Evolutionary conservation across 92 coral and sea anemone species (phyloP).

Genomic region (Ricordea florida): DNA sequence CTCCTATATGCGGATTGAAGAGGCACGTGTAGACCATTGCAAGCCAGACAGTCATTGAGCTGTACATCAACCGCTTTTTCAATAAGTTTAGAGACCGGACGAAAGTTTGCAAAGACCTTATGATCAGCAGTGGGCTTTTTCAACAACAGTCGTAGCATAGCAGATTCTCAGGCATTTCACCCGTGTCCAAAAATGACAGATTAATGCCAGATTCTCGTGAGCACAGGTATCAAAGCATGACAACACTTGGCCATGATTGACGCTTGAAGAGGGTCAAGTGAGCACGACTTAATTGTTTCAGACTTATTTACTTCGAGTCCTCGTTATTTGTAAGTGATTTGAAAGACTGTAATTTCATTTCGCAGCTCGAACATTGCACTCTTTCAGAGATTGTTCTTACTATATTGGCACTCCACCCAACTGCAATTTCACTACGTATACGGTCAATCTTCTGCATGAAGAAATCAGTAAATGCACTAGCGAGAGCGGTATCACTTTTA

Average conservation of each 20-base stretch:
- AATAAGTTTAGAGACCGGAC: conserved; percentile 38
- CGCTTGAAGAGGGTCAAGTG: conserved; percentile 17
- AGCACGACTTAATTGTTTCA: conserved; percentile 43
- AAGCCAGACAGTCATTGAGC: conserved; percentile 15
- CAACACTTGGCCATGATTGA: conserved; percentile 25
- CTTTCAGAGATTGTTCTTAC: too few species aligned
- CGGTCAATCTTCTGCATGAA: too few species aligned
- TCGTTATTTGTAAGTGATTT: conserved; percentile 12
- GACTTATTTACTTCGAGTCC: background rate
- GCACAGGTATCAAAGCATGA: conserved; percentile 1
- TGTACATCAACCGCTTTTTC: conserved; percentile 9
- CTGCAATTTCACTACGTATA: too few species aligned
- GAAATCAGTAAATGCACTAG: too few species aligned
- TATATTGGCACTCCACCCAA: too few species aligned
- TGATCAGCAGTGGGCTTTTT: conserved; percentile 33
- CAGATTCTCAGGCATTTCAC: conserved; percentile 20
- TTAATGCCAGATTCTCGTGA: conserved; percentile 10
- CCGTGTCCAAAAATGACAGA: background rate
- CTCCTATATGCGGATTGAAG: conserved; percentile 1
- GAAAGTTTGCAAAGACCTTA: conserved; percentile 29
- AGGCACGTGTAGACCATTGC: background rate
- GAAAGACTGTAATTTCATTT: background rate
- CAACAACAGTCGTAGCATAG: conserved; percentile 29
- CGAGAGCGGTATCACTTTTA: too few species aligned
- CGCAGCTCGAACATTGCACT: too few species aligned